Base-by-base conservation (phyloP, 2,888 invertebrate genomes). In the Metellina segmentata region DNA sequence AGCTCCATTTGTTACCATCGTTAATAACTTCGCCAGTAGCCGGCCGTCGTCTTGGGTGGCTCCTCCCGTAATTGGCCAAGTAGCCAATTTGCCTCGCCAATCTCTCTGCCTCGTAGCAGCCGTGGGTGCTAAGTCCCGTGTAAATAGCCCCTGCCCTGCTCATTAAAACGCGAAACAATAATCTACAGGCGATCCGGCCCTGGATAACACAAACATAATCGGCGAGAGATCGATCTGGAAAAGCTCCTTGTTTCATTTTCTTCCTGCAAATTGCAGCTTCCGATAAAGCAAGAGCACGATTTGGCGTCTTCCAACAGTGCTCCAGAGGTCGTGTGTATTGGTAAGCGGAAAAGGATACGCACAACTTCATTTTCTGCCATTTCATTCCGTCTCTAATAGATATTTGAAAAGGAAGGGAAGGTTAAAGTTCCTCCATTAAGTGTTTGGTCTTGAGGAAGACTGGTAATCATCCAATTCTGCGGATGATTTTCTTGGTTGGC, bases 101-200 rank as follows among this genome's bases (percentile, higher is more conserved):
- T 34, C 61, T 71, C 51, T 9, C 34, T 74, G n/a, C 74, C 13
- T 75, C 69, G 69, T 34, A 16, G 70, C 71, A 81, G 85, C 75
- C 90, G 11, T 74, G 90, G 90, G 90, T 90, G 90, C 90, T 90
- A 90, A 90, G 48, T 90, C 51, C 74, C 81, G 85, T 90, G 90
- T 90, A 90, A 90, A 85, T 90, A 85, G 85, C 53, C 85, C 81
- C 49, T 20, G 6, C 77, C 89, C 49, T 53, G 72, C 52, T 69
- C 78, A 90, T 90, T 90, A 85, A 81, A 90, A 74, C 90, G 81
- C 69, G 85, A 85, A 85, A 85, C 90, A 90, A 90, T 79, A 85
- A 85, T 85, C 34, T 34, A 34, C 78, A 34, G 13, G 19, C 61
- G 90, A 90, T 90, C 74, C 11, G 16, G 74, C 19, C 8, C 19